Evolutionary conservation across 1,140 invertebrate genomes (phyloP), one percentile per base, ranked within the genome.

Genomic region (Drosophila ohnishii): DNA sequence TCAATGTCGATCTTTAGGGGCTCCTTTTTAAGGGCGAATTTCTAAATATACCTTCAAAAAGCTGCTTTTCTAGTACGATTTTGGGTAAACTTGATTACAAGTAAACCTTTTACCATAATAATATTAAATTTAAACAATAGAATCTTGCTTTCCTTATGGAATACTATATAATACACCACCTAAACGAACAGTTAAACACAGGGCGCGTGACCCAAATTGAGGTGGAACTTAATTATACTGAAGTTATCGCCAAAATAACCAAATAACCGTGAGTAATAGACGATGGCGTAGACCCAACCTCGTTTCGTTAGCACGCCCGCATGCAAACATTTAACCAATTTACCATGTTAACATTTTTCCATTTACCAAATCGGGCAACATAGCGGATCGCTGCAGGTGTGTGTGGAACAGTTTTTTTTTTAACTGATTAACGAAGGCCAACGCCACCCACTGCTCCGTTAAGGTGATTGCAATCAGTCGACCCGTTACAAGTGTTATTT

Each of bases 361-460:
- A 63, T 58, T 70, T 70, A 70, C 66, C 67, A 71, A 70, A 70
- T 57, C 64, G 37, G 66, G 19, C 51, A n/a, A 55, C 34, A 55
- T 55, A 42, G 67, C 50, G 65, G 64, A 57, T 63, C 28, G 61
- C 61, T 39, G 34, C 66, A 57, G 64, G 39, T 70, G 47, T 40
- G 47, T 37, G 62, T 39, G 62, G 34, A 56, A 44, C 42, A 48
- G 51, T 58, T 47, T 47, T 37, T 8, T 9, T 10, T 16, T 14
- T 16, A 40, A 40, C 65, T 70, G 65, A 70, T 71, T 58, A 34
- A 3, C 53, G 51, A 71, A 71, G 67, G 67, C 51, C 67, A 71
- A 39, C 37, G 32, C 42, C 65, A 69, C 63, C 63, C 63, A 69
- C 66, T 37, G 64, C 66, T 25, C 34, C 25, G 45, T 19, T 10